Evolutionary conservation across 1,140 invertebrate species (phyloP).

Genomic region (Adoxophyes honmai): DNA sequence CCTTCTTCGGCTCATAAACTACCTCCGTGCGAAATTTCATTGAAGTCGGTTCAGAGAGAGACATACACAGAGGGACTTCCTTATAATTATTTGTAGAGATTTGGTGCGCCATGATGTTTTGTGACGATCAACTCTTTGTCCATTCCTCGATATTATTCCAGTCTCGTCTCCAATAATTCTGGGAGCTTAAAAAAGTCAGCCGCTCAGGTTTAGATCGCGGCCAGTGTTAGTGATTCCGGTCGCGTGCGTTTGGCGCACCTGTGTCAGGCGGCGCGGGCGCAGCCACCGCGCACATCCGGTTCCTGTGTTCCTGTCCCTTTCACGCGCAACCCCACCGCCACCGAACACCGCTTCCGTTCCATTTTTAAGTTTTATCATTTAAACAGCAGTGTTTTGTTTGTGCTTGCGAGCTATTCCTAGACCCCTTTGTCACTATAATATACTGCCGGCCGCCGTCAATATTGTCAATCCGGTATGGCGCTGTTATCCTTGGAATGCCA

Average conservation of each 20-base stretch:
- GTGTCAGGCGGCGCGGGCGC: slow-evolving; percentile 33
- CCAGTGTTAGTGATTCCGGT: slow-evolving; percentile 42
- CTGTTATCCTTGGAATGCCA: slow-evolving; percentile 33
- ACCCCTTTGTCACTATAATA: slow-evolving; percentile 30
- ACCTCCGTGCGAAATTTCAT: too few species aligned
- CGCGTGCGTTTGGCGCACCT: slow-evolving; percentile 45
- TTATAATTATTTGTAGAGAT: too few species aligned
- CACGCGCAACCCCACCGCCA: slow-evolving; percentile 39
- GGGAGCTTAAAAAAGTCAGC: background rate
- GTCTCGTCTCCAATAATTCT: background rate
- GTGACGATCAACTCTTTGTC: too few species aligned
- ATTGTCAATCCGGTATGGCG: slow-evolving; percentile 28
- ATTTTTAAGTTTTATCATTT: background rate
- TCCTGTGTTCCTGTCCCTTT: slow-evolving; percentile 54
- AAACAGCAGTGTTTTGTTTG: too few species aligned
- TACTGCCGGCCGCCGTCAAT: slow-evolving; percentile 20
- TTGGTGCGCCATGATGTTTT: too few species aligned
- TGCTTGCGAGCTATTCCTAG: background rate
- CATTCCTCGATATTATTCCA: background rate
- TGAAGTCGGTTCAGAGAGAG: too few species aligned
- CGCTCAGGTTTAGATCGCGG: slow-evolving; percentile 44
- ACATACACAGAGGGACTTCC: too few species aligned
- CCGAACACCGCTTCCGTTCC: slow-evolving; percentile 40
- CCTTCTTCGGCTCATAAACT: too few species aligned
- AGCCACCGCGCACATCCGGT: slow-evolving; percentile 53